phyloP scores from a whole-genome alignment of 2,888 invertebrate species.

The Rhagonycha fulva region DNA sequence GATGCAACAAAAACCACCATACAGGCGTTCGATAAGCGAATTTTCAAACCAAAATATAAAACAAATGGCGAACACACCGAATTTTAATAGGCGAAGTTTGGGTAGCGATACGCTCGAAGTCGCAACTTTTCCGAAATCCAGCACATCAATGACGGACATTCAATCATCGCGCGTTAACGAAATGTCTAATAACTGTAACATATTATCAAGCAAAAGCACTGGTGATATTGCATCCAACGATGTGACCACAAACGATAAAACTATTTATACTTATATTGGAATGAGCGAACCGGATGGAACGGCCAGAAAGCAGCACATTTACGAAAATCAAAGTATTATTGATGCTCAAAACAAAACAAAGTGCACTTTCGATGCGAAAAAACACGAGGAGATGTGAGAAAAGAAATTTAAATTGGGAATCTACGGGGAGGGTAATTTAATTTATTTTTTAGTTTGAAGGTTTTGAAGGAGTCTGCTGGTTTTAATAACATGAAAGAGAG shows the following conservation, averaged over 20 bases:
- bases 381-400: conserved; percentile 50
- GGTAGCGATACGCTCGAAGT: conserved; percentile 46
- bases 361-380: conserved; percentile 44
- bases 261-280: conserved; percentile 54
- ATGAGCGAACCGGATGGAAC: conserved; percentile 47
- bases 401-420: neutral
- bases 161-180: conserved; percentile 45
- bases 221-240: conserved; percentile 43
- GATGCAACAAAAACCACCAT: conserved; percentile 51
- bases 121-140: conserved; percentile 49
- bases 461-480: conserved; percentile 44
- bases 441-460: conserved; percentile 43
- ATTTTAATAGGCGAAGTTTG: conserved; percentile 51
- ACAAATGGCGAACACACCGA: conserved; percentile 38
- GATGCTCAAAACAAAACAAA: conserved; percentile 44
- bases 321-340: conserved; percentile 51
- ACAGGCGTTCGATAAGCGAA: conserved; percentile 58
- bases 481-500: conserved; percentile 54
- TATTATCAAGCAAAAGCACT: conserved; percentile 46
- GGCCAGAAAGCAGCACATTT: conserved; percentile 43
- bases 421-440: neutral
- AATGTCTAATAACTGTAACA: conserved; percentile 35
- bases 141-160: conserved; percentile 54
- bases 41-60: conserved; percentile 43
- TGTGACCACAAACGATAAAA: conserved; percentile 32